Evolutionary conservation across 2,888 invertebrate species (phyloP), one percentile per base, ranked within the genome.

Genomic region (Orchesella flavescens): DNA sequence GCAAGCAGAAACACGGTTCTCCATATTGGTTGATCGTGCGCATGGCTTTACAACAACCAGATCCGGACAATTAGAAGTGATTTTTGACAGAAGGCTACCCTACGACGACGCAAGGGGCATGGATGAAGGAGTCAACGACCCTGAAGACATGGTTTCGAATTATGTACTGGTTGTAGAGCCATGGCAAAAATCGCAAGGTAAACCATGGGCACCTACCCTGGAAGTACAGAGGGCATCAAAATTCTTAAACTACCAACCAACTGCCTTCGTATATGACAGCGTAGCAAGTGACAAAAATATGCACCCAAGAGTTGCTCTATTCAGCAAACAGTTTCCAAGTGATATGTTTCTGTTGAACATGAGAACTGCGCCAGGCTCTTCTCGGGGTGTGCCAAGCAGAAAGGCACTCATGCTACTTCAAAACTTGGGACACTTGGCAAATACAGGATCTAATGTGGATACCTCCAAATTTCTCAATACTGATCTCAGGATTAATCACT

Each of bases 111-210:
- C 96, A 77, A 34, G 34, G 84, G 99, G 99, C 9, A 94, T 99
- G 92, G 97, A 96, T 2, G 97, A 99, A 90, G 97, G 97, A 19
- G 93, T 99, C 0, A 94, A 96, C 0, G 99, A 99, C 90, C 98
- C 98, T 90, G 93, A 95, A 84, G 92, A 93, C 57, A 96, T 95
- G 0, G 91, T 94, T 0, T 94, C 95, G 89, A 94, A 94, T 87
- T 97, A 97, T 90, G 96, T 96, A 94, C 89, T 99, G 5, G 90
- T 98, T 2, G 90, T 98, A 0, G 98, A 99, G 90, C 92, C 93
- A 84, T 89, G 92, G 7, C 74, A 55, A 85, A 23, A 43, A 10
- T 12, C 55, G n/a, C 24, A 66, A 21, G 88, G 86, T 83, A 90
- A 89, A 15, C 88, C 89, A 1, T 61, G 59, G 63, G 1, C 46